These are phyloP conservation scores for Gobiocypris rarus DNA, from an alignment of 2,113 vertebrate species.

Conservation along the genomic window DNA sequence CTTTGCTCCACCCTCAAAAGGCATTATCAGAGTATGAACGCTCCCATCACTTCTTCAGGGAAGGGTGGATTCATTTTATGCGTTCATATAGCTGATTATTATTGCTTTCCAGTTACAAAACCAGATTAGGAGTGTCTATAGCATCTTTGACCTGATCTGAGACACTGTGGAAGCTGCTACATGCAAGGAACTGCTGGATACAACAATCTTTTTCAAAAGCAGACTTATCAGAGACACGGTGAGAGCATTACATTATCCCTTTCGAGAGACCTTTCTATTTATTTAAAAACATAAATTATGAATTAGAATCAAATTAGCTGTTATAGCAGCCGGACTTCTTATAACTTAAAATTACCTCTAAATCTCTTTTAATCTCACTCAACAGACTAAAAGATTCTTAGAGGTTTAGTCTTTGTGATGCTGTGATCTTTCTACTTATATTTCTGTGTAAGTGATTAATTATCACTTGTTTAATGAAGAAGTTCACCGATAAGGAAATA, in stretches of 20 bases:
- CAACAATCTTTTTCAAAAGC: not conserved
- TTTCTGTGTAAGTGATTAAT: no score
- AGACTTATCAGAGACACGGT: not conserved
- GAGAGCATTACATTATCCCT: not conserved
- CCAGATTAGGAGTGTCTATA: no score
- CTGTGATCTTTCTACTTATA: no score
- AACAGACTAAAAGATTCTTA: not conserved
- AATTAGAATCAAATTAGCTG: not conserved
- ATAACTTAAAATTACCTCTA: not conserved
- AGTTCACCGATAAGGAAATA: not conserved
- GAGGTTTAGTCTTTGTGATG: no score
- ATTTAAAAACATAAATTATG: not conserved
- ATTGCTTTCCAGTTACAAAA: not conserved
- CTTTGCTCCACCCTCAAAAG: not conserved
- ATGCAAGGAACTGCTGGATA: not conserved
- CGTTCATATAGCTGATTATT: not conserved
- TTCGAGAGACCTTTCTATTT: not conserved
- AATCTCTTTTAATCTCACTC: not conserved
- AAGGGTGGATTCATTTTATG: no score
- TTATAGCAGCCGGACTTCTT: not conserved
- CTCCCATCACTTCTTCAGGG: not conserved
- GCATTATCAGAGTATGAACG: not conserved
- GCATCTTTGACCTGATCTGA: not conserved
- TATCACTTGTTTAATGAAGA: no score
- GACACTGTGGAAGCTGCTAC: not conserved